Conservation (phyloP, 2,113 vertebrate species). For the Campylomormyrus tamandua region DNA sequence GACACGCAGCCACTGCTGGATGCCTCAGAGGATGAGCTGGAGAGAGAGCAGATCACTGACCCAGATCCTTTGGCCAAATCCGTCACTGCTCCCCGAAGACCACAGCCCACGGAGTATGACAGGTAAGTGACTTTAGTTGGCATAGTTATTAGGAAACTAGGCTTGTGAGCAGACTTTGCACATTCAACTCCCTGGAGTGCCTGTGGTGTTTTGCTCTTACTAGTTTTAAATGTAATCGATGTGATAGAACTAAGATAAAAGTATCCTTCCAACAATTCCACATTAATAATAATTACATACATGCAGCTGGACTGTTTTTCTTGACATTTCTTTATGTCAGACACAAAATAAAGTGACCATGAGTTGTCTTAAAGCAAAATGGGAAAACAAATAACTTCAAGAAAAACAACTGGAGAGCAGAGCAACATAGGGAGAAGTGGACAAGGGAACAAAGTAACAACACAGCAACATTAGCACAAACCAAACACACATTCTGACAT, state of each 20-base stretch:
- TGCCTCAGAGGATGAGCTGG: constrained; percentile 52
- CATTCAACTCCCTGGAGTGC: background rate
- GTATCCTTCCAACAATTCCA: background rate
- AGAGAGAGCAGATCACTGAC: constrained; percentile 50
- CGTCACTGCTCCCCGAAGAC: constrained; percentile 55
- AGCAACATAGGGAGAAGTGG: no score
- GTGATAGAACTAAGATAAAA: background rate
- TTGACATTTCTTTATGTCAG: background rate
- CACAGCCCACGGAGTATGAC: constrained; percentile 71
- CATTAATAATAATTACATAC: background rate
- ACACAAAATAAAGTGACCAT: no score
- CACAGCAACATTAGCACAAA: no score
- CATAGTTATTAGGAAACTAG: background rate
- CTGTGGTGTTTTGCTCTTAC: background rate
- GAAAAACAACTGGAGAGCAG: no score
- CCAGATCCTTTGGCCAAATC: constrained; percentile 56
- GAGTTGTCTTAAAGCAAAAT: no score
- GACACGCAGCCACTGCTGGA: constrained; percentile 61
- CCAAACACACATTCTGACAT: no score
- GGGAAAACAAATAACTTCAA: no score
- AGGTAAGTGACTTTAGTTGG: constrained; percentile 27
- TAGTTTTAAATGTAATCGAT: background rate
- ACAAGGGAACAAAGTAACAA: no score
- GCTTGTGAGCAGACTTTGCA: background rate
- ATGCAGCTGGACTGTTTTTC: background rate